Evolutionary conservation across 1,140 invertebrate genomes (phyloP).

Genomic region (Carcinoscorpius rotundicauda): DNA sequence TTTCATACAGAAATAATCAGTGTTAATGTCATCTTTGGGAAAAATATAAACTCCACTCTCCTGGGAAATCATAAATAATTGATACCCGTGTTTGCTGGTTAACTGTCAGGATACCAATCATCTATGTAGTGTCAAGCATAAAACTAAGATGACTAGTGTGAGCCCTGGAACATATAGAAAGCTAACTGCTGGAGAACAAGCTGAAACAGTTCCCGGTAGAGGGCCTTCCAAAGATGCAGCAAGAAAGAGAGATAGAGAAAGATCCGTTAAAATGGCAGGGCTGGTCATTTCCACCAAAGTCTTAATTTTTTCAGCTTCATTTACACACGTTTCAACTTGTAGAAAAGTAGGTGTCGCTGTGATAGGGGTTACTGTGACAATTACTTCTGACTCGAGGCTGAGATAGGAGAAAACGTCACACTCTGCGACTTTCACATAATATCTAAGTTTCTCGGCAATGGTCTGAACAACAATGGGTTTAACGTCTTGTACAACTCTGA

Average conservation of each 20-base stretch:
- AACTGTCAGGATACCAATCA: too few species aligned
- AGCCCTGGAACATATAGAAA: too few species aligned
- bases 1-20: too few species aligned
- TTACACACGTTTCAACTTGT: conserved; percentile 62
- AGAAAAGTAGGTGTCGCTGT: conserved; percentile 46
- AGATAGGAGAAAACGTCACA: conserved; percentile 66
- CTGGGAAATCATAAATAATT: too few species aligned
- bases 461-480: conserved; percentile 50
- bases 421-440: conserved; percentile 61
- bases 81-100: too few species aligned
- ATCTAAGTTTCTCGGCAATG: conserved; percentile 51
- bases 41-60: too few species aligned
- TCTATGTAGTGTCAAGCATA: too few species aligned
- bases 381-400: conserved; percentile 67
- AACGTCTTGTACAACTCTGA: conserved; percentile 38
- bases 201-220: too few species aligned
- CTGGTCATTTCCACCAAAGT: conserved; percentile 46
- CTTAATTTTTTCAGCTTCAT: conserved; percentile 74
- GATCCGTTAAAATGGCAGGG: conserved; percentile 13
- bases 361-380: conserved; percentile 53
- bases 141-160: too few species aligned
- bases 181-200: too few species aligned
- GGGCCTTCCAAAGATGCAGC: not conserved
- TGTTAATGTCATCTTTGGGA: too few species aligned
- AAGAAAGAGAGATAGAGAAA: conserved; percentile 8